Conservation (phyloP, 2,888 invertebrate genomes). For the Troilus luridus region DNA sequence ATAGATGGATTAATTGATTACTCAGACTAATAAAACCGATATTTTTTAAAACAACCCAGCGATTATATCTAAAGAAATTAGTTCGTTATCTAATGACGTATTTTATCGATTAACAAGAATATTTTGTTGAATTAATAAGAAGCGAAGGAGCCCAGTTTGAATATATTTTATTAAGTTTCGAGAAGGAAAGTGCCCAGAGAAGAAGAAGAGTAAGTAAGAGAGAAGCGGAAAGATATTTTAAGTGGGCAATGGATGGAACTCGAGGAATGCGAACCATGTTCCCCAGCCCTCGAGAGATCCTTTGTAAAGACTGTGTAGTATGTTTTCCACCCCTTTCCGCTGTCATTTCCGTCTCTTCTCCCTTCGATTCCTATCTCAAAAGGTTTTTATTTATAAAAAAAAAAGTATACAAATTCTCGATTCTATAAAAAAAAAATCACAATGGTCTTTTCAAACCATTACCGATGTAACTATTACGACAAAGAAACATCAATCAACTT, state of each 20-base stretch:
- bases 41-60: too few relatives aligned
- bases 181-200: not conserved
- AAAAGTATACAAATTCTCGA: not conserved
- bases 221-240: slow-evolving; percentile 37
- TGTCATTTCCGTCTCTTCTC: slow-evolving; percentile 33
- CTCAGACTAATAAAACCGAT: too few relatives aligned
- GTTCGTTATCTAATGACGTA: too few relatives aligned
- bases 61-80: too few relatives aligned
- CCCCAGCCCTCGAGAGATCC: not conserved
- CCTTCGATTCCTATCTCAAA: not conserved
- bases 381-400: not conserved
- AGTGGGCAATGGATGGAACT: slow-evolving; percentile 50
- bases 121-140: not conserved
- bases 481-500: not conserved
- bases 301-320: slow-evolving; percentile 14
- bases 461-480: not conserved
- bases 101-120: not conserved
- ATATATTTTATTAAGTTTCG: slow-evolving; percentile 2
- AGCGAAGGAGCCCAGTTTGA: not conserved
- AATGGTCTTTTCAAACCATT: not conserved
- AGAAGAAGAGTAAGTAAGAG: slow-evolving; percentile 27
- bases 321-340: slow-evolving; percentile 42
- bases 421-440: not conserved
- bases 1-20: too few relatives aligned
- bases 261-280: slow-evolving; percentile 37